Evolutionary conservation across 1,140 invertebrate species (phyloP).

Genomic region (Palaemon carinicauda): DNA sequence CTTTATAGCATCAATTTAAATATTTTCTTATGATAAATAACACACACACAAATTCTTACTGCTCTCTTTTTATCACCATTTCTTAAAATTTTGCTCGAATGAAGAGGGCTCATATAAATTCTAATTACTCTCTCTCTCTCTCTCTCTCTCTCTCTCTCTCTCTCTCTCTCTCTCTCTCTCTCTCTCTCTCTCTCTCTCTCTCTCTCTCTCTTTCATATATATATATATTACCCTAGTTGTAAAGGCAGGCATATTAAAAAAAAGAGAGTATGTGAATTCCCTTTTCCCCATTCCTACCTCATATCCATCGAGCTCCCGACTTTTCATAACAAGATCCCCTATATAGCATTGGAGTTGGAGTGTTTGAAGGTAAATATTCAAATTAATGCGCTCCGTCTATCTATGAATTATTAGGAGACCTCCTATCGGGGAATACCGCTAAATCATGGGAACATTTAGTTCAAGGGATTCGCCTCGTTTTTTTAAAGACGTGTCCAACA

Average conservation of each 20-base stretch:
- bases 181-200: not conserved
- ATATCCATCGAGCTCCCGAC: not conserved
- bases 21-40: not conserved
- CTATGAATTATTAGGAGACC: constrained; percentile 42
- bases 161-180: not conserved
- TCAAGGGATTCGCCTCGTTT: too few relatives aligned
- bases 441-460: too few relatives aligned
- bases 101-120: not conserved
- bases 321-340: constrained; percentile 41
- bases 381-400: constrained; percentile 43
- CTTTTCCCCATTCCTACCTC: not conserved
- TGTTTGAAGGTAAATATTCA: constrained; percentile 53
- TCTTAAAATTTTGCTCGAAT: too few relatives aligned
- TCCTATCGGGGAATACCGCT: too few relatives aligned
- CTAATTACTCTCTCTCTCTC: not conserved
- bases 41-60: not conserved
- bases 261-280: too few relatives aligned
- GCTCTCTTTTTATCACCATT: too few relatives aligned
- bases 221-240: not conserved
- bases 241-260: too few relatives aligned
- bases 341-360: constrained; percentile 17
- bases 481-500: too few relatives aligned
- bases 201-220: not conserved
- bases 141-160: not conserved
- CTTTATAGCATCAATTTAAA: too few relatives aligned